These are phyloP conservation scores for Diaphora mendica DNA, from an alignment of 2,888 invertebrate genomes.

Conservation along the genomic window DNA sequence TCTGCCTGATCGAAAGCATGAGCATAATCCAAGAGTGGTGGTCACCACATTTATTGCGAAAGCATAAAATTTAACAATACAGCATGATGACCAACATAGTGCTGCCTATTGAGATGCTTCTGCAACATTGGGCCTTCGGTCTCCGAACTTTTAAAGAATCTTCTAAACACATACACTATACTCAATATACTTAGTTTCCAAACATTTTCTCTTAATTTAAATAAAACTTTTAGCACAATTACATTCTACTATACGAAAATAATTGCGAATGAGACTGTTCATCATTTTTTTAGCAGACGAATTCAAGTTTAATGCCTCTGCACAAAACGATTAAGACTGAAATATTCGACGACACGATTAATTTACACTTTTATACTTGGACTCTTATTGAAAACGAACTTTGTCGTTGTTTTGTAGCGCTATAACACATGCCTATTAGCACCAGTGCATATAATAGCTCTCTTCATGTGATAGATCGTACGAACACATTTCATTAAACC, in stretches of 20 bases:
- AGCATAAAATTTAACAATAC: too few species aligned
- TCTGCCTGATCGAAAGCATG: too few species aligned
- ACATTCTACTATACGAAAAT: constrained; percentile 23
- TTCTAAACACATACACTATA: neutral
- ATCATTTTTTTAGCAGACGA: constrained; percentile 42
- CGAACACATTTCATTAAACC: neutral
- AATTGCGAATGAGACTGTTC: constrained; percentile 31
- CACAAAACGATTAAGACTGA: constrained; percentile 27
- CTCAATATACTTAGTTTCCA: neutral
- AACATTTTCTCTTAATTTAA: constrained; percentile 19
- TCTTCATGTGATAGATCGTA: neutral
- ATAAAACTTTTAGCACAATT: constrained; percentile 17
- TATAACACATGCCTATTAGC: neutral
- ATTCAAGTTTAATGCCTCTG: constrained; percentile 40
- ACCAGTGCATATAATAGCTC: neutral
- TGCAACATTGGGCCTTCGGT: too few species aligned
- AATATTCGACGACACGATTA: constrained; percentile 40
- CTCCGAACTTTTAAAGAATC: neutral
- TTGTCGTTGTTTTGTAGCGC: neutral
- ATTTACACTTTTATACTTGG: constrained; percentile 15
- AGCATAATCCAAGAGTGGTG: too few species aligned
- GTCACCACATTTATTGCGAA: too few species aligned
- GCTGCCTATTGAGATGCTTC: too few species aligned
- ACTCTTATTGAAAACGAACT: neutral
- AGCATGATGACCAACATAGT: too few species aligned